Conservation (phyloP, 2,888 invertebrate genomes). For the Hyalella azteca region DNA sequence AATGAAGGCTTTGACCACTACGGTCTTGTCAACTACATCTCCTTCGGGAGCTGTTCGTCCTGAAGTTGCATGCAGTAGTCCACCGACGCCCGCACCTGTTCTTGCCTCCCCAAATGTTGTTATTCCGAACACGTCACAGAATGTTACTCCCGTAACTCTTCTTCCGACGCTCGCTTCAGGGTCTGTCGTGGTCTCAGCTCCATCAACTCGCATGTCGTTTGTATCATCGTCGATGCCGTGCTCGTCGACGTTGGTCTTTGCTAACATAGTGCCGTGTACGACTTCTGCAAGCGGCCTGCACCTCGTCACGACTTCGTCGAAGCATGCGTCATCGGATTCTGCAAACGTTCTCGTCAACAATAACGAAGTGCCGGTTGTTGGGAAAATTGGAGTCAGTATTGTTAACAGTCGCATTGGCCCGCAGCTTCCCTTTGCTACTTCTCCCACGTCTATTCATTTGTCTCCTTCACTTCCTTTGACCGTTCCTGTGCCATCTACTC, state of each 20-base stretch:
- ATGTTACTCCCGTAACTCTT: not conserved
- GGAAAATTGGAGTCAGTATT: constrained; percentile 8
- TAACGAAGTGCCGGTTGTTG: not conserved
- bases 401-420: not conserved
- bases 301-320: not conserved
- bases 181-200: not conserved
- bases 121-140: not conserved
- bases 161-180: not conserved
- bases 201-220: not conserved
- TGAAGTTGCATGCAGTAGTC: not conserved
- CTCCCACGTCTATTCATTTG: not conserved
- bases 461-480: no score
- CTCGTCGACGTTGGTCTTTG: constrained; percentile 14
- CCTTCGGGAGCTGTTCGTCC: not conserved
- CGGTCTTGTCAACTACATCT: not conserved
- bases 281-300: constrained; percentile 3
- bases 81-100: not conserved
- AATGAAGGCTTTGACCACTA: not conserved
- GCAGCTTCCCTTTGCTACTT: not conserved
- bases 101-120: not conserved
- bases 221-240: not conserved
- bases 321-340: not conserved
- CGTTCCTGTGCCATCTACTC: no score
- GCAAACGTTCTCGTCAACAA: not conserved
- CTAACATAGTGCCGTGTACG: not conserved